Percentiles rank a stretch among this genome's conserved stretches.
phyloP scores from a whole-genome alignment of 2,113 vertebrate species.

The Podarcis cretensis region DNA sequence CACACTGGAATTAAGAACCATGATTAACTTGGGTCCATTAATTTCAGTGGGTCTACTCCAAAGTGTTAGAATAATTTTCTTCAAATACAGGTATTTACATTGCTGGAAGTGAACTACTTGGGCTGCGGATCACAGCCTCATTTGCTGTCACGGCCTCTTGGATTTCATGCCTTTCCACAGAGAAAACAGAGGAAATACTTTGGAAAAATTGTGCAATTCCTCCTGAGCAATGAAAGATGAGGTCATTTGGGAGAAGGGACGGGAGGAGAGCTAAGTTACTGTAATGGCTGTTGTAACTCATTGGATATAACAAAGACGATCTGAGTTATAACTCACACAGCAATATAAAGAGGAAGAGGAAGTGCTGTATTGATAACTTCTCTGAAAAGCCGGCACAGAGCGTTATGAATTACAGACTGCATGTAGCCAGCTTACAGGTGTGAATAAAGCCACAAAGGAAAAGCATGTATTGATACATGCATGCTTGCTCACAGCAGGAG shows the following conservation, averaged over 20 bases:
- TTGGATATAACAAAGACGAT: rapidly evolving
- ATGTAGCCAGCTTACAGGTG: neutral
- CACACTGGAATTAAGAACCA: too few species aligned
- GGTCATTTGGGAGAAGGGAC: too few species aligned
- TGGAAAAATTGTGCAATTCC: neutral
- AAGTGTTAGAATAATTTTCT: neutral
- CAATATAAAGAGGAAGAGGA: neutral
- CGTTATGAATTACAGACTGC: rapidly evolving
- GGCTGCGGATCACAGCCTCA: neutral
- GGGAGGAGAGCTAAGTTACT: neutral
- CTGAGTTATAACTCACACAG: neutral
- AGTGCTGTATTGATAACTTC: neutral
- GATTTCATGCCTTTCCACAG: neutral
- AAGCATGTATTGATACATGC: neutral
- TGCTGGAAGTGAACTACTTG: neutral
- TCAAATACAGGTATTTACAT: neutral
- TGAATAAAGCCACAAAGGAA: neutral
- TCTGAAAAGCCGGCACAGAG: neutral
- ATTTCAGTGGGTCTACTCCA: too few species aligned
- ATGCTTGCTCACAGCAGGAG: neutral
- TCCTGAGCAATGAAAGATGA: neutral
- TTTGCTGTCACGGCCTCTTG: neutral
- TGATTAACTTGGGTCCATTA: too few species aligned
- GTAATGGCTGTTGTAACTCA: rapidly evolving
- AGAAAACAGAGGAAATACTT: neutral